Evolutionary conservation across 2,888 invertebrate species (phyloP).

Genomic region (Eupeodes luniger): DNA sequence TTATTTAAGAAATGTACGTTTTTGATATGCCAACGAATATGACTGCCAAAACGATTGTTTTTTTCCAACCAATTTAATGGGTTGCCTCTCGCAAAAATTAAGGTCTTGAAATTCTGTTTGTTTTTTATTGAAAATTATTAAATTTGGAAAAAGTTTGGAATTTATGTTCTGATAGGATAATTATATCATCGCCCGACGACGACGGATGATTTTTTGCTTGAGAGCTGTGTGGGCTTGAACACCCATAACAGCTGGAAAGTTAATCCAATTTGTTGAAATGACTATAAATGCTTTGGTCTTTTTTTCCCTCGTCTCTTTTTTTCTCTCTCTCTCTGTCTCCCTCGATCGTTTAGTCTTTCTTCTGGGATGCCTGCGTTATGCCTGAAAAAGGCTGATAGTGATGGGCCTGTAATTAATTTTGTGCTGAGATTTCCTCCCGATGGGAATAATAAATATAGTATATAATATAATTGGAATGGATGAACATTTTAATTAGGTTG

Average conservation of each 20-base stretch:
- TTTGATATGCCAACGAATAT: background rate
- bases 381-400: conserved; percentile 1
- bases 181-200: no score
- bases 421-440: conserved; percentile 53
- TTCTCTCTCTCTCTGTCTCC: background rate
- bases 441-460: conserved; percentile 46
- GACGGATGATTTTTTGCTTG: background rate
- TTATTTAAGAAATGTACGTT: conserved; percentile 10
- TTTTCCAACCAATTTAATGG: background rate
- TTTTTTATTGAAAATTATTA: conserved; percentile 8
- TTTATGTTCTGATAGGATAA: no score
- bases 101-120: no score
- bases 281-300: conserved; percentile 15
- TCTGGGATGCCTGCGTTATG: background rate
- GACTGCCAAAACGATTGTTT: background rate
- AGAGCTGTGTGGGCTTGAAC: conserved; percentile 7
- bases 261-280: conserved; percentile 47
- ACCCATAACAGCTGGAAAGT: conserved; percentile 26
- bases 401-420: conserved; percentile 59
- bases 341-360: background rate
- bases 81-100: no score
- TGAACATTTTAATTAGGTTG: conserved; percentile 67
- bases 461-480: conserved; percentile 57
- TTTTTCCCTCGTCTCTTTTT: background rate
- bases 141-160: conserved; percentile 5